A percentile compares a stretch with the other conserved stretches of the same genome.
Evolutionary conservation across 2,888 invertebrate species (phyloP).

Genomic region (Xestoiulus laeticollis): DNA sequence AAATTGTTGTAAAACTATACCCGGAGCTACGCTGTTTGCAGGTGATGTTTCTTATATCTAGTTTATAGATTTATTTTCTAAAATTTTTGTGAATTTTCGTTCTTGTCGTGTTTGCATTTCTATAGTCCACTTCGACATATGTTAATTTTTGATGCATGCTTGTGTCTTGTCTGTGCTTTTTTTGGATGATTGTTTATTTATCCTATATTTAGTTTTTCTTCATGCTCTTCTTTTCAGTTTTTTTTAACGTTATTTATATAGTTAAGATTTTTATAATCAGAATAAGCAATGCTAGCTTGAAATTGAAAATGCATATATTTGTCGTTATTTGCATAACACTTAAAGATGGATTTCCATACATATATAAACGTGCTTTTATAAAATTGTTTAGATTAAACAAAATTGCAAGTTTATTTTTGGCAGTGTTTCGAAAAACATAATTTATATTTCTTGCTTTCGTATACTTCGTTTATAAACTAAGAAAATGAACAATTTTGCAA

Average conservation of each 20-base stretch:
- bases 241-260: background rate
- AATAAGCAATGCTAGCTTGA: no score
- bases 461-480: no score
- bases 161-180: background rate
- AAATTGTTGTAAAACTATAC: slow-evolving; percentile 7
- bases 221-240: background rate
- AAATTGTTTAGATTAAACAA: no score
- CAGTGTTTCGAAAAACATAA: no score
- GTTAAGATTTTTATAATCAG: no score
- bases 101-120: background rate
- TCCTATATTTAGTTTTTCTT: background rate
- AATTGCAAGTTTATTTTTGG: no score
- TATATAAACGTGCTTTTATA: no score
- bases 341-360: no score
- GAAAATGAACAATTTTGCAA: no score
- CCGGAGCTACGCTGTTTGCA: slow-evolving; percentile 33
- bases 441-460: no score
- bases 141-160: background rate
- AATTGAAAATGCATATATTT: no score
- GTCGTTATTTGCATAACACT: no score
- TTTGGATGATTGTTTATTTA: background rate
- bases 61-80: background rate
- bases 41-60: slow-evolving; percentile 28
- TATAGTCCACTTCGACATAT: background rate
- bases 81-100: background rate